These are phyloP conservation scores for Papilio protenor DNA, from an alignment of 2,888 invertebrate species.

Conservation along the genomic window DNA sequence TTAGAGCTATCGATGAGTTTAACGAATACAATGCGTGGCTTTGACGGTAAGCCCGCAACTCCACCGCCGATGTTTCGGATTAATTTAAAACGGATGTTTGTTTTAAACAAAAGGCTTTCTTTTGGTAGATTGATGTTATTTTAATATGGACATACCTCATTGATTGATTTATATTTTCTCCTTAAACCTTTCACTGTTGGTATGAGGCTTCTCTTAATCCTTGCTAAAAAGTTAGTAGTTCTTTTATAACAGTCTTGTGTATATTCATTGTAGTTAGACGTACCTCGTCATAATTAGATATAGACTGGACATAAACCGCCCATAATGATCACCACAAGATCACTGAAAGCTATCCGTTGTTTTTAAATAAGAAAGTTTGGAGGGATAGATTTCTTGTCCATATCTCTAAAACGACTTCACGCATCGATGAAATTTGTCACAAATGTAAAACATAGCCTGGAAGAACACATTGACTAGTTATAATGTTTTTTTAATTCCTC, in stretches of 20 bases:
- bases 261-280: not conserved
- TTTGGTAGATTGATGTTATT: not conserved
- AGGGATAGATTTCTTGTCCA: too few species aligned
- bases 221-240: not conserved
- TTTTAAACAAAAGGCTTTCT: slow-evolving; percentile 15
- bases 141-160: not conserved
- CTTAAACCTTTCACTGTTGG: not conserved
- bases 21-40: slow-evolving; percentile 40
- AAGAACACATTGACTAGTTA: too few species aligned
- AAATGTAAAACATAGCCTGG: too few species aligned
- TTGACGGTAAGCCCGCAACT: slow-evolving; percentile 27
- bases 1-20: slow-evolving; percentile 44
- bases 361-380: too few species aligned
- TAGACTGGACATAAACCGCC: too few species aligned
- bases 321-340: too few species aligned
- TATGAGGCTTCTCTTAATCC: not conserved
- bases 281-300: too few species aligned
- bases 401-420: too few species aligned
- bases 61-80: slow-evolving; percentile 31
- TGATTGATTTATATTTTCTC: not conserved
- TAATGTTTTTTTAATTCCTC: too few species aligned
- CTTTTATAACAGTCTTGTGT: not conserved
- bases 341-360: too few species aligned
- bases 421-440: too few species aligned
- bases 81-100: slow-evolving; percentile 39